A percentile compares a stretch with the other conserved stretches of the same genome.
phyloP scores from a whole-genome alignment of 1,140 invertebrate genomes.

The Dendroctonus valens region DNA sequence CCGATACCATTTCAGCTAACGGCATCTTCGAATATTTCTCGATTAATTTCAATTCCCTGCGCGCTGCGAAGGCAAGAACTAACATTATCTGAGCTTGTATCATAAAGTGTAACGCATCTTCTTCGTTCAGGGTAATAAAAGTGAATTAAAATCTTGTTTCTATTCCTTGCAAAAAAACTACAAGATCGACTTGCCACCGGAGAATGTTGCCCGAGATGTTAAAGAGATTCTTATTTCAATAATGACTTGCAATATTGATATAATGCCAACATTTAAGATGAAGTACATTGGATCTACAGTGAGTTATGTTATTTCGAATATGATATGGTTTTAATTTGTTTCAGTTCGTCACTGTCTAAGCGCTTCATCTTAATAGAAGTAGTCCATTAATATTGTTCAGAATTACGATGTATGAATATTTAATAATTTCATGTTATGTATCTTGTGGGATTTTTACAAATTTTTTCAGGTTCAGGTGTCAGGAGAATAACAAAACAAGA shows the following conservation, averaged over 20 bases:
- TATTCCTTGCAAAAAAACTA: conserved; percentile 11
- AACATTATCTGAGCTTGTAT: conserved; percentile 17
- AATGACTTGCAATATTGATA: conserved; percentile 22
- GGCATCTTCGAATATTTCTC: conserved; percentile 13
- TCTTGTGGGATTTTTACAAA: no score
- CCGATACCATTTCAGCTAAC: conserved; percentile 10
- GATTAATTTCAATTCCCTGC: conserved; percentile 22
- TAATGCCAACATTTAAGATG: conserved; percentile 11
- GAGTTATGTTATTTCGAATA: neutral
- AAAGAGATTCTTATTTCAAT: conserved; percentile 19
- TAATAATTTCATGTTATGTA: no score
- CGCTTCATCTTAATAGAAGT: neutral
- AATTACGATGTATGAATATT: no score
- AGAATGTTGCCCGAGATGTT: conserved; percentile 19
- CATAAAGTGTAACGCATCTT: conserved; percentile 25
- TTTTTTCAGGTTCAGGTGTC: no score
- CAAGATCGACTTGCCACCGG: conserved; percentile 7
- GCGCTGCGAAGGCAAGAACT: conserved; percentile 11
- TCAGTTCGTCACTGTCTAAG: no score
- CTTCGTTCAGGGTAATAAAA: conserved; percentile 16
- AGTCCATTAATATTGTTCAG: neutral
- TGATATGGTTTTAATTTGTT: no score
- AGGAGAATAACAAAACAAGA: no score
- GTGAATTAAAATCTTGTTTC: conserved; percentile 19
- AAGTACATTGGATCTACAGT: neutral